Evolutionary conservation across 2,113 vertebrate genomes (phyloP).

Genomic region (Macquaria ambigua): DNA sequence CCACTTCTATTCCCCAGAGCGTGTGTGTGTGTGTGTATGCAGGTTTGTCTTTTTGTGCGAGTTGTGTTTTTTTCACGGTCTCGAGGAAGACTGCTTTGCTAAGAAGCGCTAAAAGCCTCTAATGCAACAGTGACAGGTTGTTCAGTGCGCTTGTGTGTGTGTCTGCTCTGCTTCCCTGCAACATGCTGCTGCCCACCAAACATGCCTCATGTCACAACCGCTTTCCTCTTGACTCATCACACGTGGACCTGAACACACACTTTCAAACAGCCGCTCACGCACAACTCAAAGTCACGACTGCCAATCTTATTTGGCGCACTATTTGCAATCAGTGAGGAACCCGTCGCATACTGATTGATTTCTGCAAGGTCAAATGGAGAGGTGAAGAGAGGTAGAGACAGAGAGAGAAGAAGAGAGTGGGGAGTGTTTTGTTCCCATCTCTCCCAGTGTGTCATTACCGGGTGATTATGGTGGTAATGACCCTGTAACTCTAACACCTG

Average conservation of each 20-base stretch:
- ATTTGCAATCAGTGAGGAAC: conserved; percentile 37
- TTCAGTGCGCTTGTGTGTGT: conserved; percentile 27
- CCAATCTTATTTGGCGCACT: neutral
- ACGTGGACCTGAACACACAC: conserved; percentile 6
- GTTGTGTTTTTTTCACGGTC: conserved; percentile 54
- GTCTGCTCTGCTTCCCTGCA: conserved; percentile 23
- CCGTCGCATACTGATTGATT: conserved; percentile 39
- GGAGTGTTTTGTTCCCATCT: conserved; percentile 43
- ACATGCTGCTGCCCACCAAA: conserved; percentile 48
- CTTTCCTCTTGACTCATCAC: conserved; percentile 50
- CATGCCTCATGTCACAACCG: conserved; percentile 60
- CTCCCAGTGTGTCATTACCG: conserved; percentile 64
- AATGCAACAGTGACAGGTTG: conserved; percentile 61
- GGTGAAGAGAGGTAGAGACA: conserved; percentile 16
- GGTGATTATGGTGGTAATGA: conserved; percentile 74
- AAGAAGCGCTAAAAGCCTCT: conserved; percentile 72
- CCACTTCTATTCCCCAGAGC: neutral
- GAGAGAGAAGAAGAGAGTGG: neutral
- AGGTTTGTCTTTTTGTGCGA: neutral
- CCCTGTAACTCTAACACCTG: conserved; percentile 75
- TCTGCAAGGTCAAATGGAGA: conserved; percentile 50
- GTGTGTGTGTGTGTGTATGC: conserved; percentile 10
- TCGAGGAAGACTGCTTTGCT: conserved; percentile 38
- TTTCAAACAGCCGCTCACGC: neutral
- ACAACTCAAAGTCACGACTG: neutral